Percentiles rank a stretch among this genome's conserved stretches.
Evolutionary conservation across 2,797 vertebrate genomes (phyloP).

Genomic region (Melanotaenia maccullochi): DNA sequence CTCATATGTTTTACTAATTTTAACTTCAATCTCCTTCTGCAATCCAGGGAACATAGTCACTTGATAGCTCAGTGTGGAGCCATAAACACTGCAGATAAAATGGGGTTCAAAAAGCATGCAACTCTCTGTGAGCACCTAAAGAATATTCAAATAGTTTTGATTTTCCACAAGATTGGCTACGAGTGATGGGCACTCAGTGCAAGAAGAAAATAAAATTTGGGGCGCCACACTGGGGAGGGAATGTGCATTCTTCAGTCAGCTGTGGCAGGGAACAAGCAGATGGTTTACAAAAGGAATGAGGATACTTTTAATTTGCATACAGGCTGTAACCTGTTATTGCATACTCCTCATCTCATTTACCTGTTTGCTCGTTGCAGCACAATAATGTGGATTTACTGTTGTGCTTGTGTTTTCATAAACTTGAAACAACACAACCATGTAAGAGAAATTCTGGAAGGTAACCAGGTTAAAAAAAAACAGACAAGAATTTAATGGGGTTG

Average conservation of each 20-base stretch:
- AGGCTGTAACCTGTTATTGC: slow-evolving; percentile 10
- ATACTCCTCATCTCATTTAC: slow-evolving; percentile 20
- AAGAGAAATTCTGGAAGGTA: slow-evolving; percentile 1
- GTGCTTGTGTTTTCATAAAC: neutral
- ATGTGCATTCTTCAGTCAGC: slow-evolving; percentile 25
- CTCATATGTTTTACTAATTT: slow-evolving; percentile 65
- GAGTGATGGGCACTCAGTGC: slow-evolving; percentile 53
- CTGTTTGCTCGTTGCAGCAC: slow-evolving; percentile 23
- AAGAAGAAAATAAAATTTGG: slow-evolving; percentile 45
- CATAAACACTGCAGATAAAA: slow-evolving; percentile 67
- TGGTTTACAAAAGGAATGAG: slow-evolving; percentile 26
- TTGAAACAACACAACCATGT: neutral
- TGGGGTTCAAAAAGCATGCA: slow-evolving; percentile 48
- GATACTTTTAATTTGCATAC: slow-evolving; percentile 10
- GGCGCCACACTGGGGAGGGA: slow-evolving; percentile 5
- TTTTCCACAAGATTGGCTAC: slow-evolving; percentile 71
- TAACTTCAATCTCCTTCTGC: slow-evolving; percentile 56
- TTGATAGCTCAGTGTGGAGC: slow-evolving; percentile 65
- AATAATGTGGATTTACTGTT: slow-evolving; percentile 14
- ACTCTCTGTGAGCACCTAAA: slow-evolving; percentile 43
- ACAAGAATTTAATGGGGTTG: slow-evolving; percentile 20
- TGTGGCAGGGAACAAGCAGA: slow-evolving; percentile 34
- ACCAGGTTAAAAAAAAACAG: neutral
- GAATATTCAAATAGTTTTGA: slow-evolving; percentile 76
- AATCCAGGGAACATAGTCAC: slow-evolving; percentile 43